Evolutionary conservation across 2,113 vertebrate species (phyloP).

Genomic region (Protobothrops mucrosquamatus): DNA sequence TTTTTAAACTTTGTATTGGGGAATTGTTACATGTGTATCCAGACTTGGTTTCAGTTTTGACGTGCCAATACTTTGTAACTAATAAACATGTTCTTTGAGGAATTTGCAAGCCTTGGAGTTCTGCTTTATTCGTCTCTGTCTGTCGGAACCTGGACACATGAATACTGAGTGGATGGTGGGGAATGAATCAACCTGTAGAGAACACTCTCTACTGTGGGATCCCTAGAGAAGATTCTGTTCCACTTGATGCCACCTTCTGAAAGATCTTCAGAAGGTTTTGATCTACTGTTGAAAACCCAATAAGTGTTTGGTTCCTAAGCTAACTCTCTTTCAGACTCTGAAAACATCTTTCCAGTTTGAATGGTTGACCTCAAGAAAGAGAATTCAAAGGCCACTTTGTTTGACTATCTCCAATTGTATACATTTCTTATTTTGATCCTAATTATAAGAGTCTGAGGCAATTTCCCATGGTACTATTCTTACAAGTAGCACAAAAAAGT

Average conservation of each 20-base stretch:
- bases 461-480: slow-evolving; percentile 50
- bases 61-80: too few species aligned
- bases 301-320: neutral
- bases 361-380: slow-evolving; percentile 31
- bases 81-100: too few species aligned
- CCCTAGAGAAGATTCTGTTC: neutral
- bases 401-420: slow-evolving; percentile 19
- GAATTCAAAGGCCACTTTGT: slow-evolving; percentile 36
- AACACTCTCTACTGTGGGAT: neutral
- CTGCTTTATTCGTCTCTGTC: too few species aligned
- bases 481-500: slow-evolving; percentile 45
- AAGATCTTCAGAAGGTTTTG: neutral
- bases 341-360: neutral
- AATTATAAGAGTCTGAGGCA: slow-evolving; percentile 40
- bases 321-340: slow-evolving; percentile 3
- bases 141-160: too few species aligned
- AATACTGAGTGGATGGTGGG: neutral
- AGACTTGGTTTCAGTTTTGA: too few species aligned
- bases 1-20: too few species aligned
- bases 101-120: too few species aligned
- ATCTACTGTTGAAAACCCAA: neutral
- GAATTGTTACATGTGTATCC: too few species aligned
- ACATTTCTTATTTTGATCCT: slow-evolving; percentile 46
- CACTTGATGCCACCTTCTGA: neutral
- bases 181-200: neutral